Conservation (phyloP, 2,797 vertebrate genomes). For the Pogoniulus pusillus region DNA sequence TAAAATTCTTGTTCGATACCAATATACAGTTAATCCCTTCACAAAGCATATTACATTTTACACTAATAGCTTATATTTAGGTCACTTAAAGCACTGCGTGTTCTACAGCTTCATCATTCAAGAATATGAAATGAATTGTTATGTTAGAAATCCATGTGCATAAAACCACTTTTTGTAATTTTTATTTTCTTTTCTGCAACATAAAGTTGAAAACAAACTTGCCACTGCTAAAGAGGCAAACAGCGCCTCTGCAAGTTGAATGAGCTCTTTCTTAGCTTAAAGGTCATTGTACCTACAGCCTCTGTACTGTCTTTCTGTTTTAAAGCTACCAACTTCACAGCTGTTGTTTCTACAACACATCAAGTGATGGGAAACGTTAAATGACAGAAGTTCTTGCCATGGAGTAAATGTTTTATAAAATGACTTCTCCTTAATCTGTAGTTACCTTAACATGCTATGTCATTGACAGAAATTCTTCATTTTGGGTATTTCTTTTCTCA, state of each 20-base stretch:
- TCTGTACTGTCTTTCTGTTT: background rate
- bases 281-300: background rate
- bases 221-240: background rate
- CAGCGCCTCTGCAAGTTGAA: background rate
- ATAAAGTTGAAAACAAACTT: background rate
- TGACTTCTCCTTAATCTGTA: background rate
- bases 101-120: background rate
- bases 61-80: no score
- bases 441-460: background rate
- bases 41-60: no score
- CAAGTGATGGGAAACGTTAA: background rate
- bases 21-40: background rate
- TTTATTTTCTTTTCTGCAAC: background rate
- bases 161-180: background rate
- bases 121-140: accelerated
- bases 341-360: background rate
- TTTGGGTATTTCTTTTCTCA: background rate
- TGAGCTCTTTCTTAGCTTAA: background rate
- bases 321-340: background rate
- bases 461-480: background rate
- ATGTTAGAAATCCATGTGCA: background rate
- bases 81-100: background rate
- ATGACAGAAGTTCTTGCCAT: background rate
- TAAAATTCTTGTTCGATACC: background rate
- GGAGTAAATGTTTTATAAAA: background rate